Evolutionary conservation across 1,140 invertebrate genomes (phyloP), one percentile per base, ranked within the genome.

Genomic region (Plutomurus gul): DNA sequence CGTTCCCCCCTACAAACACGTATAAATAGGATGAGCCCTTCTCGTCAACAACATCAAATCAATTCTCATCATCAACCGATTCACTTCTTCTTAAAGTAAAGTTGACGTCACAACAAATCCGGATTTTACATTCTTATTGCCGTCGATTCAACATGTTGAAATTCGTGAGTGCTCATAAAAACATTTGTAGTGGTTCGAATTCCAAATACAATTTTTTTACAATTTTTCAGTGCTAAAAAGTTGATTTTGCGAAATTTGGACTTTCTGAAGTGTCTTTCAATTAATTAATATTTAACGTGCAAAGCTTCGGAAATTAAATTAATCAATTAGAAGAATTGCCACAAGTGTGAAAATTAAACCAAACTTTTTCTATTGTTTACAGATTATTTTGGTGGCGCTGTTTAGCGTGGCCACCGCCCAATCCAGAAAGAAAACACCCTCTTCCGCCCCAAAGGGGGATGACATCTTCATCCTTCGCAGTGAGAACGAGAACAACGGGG

Each of bases 401-500:
- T 37, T 80, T 25, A 65, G 79, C 25, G 10, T 76, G 51, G 70
- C 75, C 75, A 13, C 37, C 8, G 74, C 65, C 75, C 79, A 73
- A 49, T 51, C 46, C n/a, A n/a, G n/a, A n/a, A n/a, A n/a, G 4
- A 6, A 6, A 8, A 3, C 10, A 5, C n/a, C 37, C 3, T 11
- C 7, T 20, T 10, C 36, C 40, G 2, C 65, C 18, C 70, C 20
- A 4, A 72, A 43, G 46, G n/a, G 18, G 60, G 46, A 60, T 22
- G 56, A 79, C 0, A 27, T 83, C 16, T 33, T 65, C 22, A 79
- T 81, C 37, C 46, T 81, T 40, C 76, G 76, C 20, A 73, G 36
- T 22, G 82, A 83, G 36, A 60, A 76, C 27, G 79, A 78, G 16
- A 83, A 83, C 72, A 74, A 79, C 36, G 82, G 82, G 39, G 79